Conservation (phyloP, 2,113 vertebrate species). For the Scomber japonicus region DNA sequence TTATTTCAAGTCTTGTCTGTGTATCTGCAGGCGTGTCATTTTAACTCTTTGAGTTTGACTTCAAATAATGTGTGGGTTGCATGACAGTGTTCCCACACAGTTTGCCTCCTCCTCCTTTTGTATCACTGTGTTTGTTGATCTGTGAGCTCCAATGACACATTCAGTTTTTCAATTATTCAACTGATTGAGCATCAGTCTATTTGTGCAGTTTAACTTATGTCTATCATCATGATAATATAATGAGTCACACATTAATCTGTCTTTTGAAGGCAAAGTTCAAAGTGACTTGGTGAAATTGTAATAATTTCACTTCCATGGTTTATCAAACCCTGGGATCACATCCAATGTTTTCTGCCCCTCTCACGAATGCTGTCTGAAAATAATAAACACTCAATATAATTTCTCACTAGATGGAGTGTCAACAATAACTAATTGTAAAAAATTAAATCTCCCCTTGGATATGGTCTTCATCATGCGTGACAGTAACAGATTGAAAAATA, state of each 20-base stretch:
- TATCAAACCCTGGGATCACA: conserved; percentile 35
- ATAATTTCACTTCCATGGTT: conserved; percentile 23
- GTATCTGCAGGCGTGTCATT: not conserved
- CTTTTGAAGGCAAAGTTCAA: conserved; percentile 68
- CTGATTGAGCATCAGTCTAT: conserved; percentile 17
- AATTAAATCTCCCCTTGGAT: not conserved
- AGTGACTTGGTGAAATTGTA: conserved; percentile 28
- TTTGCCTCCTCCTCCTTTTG: not conserved
- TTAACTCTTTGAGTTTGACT: conserved; percentile 12
- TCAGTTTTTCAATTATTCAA: conserved; percentile 35
- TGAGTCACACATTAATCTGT: conserved; percentile 29
- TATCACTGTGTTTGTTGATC: conserved; percentile 8
- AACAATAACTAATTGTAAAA: conserved; percentile 3
- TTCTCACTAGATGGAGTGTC: not conserved
- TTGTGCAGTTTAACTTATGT: conserved; percentile 37
- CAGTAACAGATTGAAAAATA: too few relatives aligned
- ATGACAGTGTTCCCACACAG: not conserved
- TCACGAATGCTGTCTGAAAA: conserved; percentile 34
- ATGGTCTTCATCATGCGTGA: not conserved
- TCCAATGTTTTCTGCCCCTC: conserved; percentile 13
- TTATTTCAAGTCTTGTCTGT: not conserved
- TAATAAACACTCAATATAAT: not conserved
- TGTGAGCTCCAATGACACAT: not conserved
- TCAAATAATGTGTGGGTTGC: conserved; percentile 7
- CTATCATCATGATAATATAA: conserved; percentile 35